A percentile compares a stretch with the other conserved stretches of the same genome.
These are phyloP conservation scores for Dipodomys merriami DNA, from an alignment of 2,113 vertebrate species.

Conservation along the genomic window DNA sequence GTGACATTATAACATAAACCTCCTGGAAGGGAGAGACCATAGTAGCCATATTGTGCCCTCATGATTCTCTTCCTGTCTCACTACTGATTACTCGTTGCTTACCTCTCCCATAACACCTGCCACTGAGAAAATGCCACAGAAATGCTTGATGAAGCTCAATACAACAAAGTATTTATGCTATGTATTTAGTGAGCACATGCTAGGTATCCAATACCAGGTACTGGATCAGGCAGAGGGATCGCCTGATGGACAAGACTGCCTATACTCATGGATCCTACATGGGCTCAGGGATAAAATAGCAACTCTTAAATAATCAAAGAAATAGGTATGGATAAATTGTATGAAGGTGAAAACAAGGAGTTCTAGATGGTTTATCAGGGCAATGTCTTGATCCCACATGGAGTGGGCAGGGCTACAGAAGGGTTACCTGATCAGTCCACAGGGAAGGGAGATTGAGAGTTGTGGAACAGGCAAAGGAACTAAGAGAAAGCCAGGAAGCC, in stretches of 20 bases:
- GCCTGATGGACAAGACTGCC: neutral
- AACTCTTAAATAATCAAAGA: neutral
- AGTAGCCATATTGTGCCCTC: neutral
- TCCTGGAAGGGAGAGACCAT: neutral
- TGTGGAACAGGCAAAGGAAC: neutral
- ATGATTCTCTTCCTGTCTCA: neutral
- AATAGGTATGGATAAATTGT: neutral
- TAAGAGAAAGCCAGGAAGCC: too few relatives aligned
- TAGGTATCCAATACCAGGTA: neutral
- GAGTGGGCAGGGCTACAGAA: neutral
- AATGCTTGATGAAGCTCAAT: neutral
- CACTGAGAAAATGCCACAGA: neutral
- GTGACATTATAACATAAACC: neutral
- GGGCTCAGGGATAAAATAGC: neutral
- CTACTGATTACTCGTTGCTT: neutral
- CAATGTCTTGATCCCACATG: neutral
- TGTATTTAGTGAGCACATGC: neutral
- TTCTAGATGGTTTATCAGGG: neutral
- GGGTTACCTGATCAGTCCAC: neutral
- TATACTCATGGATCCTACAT: too few relatives aligned
- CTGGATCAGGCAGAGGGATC: neutral
- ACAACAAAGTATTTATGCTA: neutral
- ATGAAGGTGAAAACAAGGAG: neutral
- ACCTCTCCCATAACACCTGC: neutral
- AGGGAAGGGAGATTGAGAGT: too few relatives aligned